phyloP scores from a whole-genome alignment of 2,797 vertebrate species.

The Capromys pilorides region DNA sequence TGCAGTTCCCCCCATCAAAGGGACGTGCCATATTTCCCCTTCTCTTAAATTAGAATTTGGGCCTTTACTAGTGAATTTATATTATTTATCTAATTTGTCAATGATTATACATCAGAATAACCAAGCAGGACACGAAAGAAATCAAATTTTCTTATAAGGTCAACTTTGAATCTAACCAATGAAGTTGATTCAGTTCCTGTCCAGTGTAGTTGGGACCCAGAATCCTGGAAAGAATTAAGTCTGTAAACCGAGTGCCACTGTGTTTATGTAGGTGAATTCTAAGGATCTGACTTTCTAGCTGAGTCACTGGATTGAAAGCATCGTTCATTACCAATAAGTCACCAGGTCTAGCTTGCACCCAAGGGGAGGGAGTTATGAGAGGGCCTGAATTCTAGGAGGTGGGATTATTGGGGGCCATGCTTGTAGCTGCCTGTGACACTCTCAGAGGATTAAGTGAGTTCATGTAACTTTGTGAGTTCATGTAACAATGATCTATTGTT shows the following conservation, averaged over 20 bases:
- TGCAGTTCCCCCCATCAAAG: not conserved
- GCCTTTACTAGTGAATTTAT: not conserved
- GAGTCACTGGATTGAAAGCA: not conserved
- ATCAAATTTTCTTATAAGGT: not conserved
- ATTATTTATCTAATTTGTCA: slow-evolving; percentile 18
- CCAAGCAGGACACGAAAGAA: not conserved
- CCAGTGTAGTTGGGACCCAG: not conserved
- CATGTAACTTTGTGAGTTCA: not conserved
- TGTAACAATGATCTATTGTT: not conserved
- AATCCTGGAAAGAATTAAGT: not conserved
- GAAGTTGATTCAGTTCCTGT: not conserved
- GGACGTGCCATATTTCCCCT: not conserved
- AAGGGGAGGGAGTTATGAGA: not conserved
- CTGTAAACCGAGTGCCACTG: not conserved
- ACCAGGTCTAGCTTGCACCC: not conserved
- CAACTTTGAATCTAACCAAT: not conserved
- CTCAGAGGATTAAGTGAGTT: not conserved
- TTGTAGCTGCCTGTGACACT: not conserved
- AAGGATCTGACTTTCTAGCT: slow-evolving; percentile 6
- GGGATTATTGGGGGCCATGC: not conserved
- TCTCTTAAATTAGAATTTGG: not conserved
- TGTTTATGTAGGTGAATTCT: not conserved
- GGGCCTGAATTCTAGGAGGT: not conserved
- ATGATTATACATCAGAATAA: not conserved
- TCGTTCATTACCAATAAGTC: not conserved